Conservation (phyloP, 2,113 vertebrate genomes). For the Solenodon paradoxus region DNA sequence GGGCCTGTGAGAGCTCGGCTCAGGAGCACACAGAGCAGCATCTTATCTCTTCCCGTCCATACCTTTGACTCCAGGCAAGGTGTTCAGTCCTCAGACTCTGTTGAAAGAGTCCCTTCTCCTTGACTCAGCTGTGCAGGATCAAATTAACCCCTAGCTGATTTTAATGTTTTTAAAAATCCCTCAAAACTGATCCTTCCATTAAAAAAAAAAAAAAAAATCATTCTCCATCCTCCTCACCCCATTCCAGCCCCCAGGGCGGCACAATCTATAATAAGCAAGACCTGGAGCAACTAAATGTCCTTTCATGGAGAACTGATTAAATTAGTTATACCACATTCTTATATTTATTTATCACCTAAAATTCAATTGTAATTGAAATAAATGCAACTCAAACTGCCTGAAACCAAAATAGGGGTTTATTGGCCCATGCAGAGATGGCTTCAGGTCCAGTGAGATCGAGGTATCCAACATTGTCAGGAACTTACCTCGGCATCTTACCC, state of each 20-base stretch:
- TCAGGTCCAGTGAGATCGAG: neutral
- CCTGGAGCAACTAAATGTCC: neutral
- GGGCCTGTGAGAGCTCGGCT: neutral
- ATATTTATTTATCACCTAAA: neutral
- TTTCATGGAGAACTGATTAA: neutral
- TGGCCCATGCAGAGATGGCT: neutral
- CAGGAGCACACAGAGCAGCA: neutral
- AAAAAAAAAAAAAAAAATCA: neutral
- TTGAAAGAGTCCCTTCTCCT: neutral
- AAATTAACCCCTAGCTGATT: neutral
- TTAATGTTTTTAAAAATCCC: constrained; percentile 32
- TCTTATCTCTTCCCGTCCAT: neutral
- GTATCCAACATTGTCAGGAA: neutral
- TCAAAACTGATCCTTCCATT: neutral
- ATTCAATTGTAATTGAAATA: neutral
- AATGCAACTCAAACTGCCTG: neutral
- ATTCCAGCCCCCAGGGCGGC: neutral
- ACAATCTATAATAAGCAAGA: neutral
- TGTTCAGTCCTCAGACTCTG: neutral
- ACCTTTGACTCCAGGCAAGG: neutral
- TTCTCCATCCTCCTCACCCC: neutral
- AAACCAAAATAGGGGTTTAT: neutral
- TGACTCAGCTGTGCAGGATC: neutral
- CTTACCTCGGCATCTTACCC: neutral
- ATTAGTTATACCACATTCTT: neutral